These are phyloP conservation scores for Sus cebifrons DNA, from an alignment of 2,797 vertebrate species.

Conservation along the genomic window DNA sequence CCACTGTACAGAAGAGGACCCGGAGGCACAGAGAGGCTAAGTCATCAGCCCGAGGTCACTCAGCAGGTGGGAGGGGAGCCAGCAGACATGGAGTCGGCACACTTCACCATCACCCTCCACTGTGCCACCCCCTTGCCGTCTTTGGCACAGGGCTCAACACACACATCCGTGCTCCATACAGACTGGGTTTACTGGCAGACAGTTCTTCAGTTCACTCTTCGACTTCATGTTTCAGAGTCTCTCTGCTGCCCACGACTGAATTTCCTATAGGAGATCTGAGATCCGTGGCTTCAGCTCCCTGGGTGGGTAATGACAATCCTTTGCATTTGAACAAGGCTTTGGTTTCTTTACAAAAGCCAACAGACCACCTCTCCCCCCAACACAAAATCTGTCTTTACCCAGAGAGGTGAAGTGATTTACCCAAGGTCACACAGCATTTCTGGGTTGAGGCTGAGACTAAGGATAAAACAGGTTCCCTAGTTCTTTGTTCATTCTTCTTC, in stretches of 20 bases:
- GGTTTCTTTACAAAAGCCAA: background rate
- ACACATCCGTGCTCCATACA: background rate
- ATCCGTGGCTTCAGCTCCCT: slow-evolving; percentile 1
- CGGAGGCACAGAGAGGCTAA: background rate
- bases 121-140: background rate
- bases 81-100: background rate
- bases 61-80: background rate
- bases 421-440: background rate
- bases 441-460: background rate
- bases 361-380: background rate
- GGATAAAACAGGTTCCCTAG: background rate
- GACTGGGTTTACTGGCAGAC: background rate
- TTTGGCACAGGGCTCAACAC: fast-evolving
- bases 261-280: background rate
- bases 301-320: background rate
- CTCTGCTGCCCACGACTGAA: slow-evolving; percentile 19
- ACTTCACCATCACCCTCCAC: background rate
- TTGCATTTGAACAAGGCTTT: slow-evolving; percentile 6
- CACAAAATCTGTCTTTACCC: background rate
- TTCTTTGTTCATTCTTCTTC: background rate
- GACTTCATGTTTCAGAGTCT: background rate
- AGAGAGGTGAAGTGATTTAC: background rate
- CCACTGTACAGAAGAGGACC: background rate
- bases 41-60: background rate
- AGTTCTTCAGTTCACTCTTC: background rate